phyloP scores from a whole-genome alignment of 2,888 invertebrate genomes.

The Cosmorhoe ocellata region DNA sequence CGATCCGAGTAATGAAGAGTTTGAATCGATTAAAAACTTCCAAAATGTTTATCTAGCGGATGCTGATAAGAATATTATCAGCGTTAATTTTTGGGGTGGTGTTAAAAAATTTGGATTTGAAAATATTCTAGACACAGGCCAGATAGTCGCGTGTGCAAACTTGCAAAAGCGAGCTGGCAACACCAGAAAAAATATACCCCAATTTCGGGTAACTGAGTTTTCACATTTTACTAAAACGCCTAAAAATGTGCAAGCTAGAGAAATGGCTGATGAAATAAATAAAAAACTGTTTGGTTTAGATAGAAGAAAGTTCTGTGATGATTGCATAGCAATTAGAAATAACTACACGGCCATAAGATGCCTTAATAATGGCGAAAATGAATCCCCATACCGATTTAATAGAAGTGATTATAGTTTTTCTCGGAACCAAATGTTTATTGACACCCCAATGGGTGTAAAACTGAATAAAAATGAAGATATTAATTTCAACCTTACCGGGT shows the following conservation, averaged over 20 bases:
- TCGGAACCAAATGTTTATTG: constrained; percentile 58
- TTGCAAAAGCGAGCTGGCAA: constrained; percentile 83
- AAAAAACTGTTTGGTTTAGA: constrained; percentile 45
- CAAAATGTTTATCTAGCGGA: constrained; percentile 85
- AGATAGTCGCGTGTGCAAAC: constrained; percentile 84
- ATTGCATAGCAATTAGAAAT: constrained; percentile 59
- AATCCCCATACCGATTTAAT: constrained; percentile 63
- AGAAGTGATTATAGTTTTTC: constrained; percentile 53
- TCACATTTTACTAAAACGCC: constrained; percentile 84
- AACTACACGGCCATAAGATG: constrained; percentile 44
- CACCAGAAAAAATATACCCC: constrained; percentile 75
- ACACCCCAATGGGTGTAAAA: constrained; percentile 51
- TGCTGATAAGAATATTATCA: constrained; percentile 73
- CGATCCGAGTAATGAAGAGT: constrained; percentile 69
- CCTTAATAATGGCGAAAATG: constrained; percentile 49
- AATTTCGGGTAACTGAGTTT: constrained; percentile 84
- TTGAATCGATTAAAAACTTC: constrained; percentile 59
- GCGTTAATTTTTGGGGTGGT: constrained; percentile 82
- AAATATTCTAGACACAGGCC: constrained; percentile 82
- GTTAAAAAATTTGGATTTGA: constrained; percentile 72
- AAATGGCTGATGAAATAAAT: constrained; percentile 70
- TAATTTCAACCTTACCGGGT: constrained; percentile 62
- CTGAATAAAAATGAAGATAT: constrained; percentile 37
- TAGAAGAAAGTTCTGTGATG: constrained; percentile 50
- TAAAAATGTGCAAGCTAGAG: constrained; percentile 72